Evolutionary conservation across 2,113 vertebrate species (phyloP).

Genomic region (Saccopteryx bilineata): DNA sequence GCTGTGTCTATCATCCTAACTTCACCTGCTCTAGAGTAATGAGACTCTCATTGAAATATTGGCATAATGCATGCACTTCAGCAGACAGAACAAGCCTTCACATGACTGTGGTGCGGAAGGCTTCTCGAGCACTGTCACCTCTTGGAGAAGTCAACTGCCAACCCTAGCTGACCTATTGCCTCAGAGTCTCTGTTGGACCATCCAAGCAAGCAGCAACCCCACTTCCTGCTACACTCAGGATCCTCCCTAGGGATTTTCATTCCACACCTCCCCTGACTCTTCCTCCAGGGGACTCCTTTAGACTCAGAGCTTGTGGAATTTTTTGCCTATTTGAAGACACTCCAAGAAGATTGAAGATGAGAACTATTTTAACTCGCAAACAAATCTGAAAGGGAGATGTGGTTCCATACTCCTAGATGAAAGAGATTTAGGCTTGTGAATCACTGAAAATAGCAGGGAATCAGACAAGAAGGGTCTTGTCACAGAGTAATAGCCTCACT

Average conservation of each 20-base stretch:
- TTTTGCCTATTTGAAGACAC: conserved; percentile 31
- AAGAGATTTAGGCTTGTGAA: conserved; percentile 77
- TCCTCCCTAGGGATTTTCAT: conserved; percentile 1
- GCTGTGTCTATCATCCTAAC: neutral
- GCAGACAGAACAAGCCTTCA: fast-evolving
- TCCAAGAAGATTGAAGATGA: conserved; percentile 32
- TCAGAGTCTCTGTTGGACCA: neutral
- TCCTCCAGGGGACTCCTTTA: neutral
- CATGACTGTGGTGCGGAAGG: fast-evolving
- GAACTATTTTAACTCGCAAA: conserved; percentile 73
- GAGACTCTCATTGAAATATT: neutral
- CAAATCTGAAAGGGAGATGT: conserved; percentile 63
- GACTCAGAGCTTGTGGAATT: conserved; percentile 39
- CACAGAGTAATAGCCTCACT: conserved; percentile 68
- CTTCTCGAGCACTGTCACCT: neutral
- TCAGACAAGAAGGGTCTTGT: conserved; percentile 81
- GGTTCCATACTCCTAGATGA: conserved; percentile 65
- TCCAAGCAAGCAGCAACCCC: neutral
- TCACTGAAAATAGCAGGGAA: conserved; percentile 79
- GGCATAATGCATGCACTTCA: fast-evolving
- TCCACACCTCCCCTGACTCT: neutral
- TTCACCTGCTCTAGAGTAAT: neutral
- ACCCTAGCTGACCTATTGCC: neutral
- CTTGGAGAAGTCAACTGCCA: neutral
- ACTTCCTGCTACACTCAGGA: neutral